These are phyloP conservation scores for Urocyon cinereoargenteus DNA, from an alignment of 2,797 vertebrate species.

Conservation along the genomic window DNA sequence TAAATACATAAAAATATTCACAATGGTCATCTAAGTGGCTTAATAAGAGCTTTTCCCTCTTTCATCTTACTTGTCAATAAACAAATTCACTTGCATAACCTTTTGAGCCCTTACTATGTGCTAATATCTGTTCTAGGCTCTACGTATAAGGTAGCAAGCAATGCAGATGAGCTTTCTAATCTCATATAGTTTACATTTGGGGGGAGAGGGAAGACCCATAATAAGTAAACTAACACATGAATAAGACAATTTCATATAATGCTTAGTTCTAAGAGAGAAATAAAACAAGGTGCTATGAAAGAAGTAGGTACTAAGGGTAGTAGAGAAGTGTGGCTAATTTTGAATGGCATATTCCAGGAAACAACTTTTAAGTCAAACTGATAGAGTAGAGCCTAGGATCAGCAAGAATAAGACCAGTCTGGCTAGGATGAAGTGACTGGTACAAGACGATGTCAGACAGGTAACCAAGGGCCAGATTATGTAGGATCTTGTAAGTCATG, in stretches of 20 bases:
- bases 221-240: neutral
- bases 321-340: slow-evolving; percentile 10
- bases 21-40: neutral
- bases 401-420: neutral
- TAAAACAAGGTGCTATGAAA: neutral
- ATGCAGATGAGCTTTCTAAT: neutral
- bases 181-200: neutral
- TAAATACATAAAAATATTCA: slow-evolving; percentile 37
- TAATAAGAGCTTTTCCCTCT: neutral
- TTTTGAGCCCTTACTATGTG: neutral
- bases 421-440: neutral
- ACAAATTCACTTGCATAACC: neutral
- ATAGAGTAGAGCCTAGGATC: neutral
- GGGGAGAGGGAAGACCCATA: neutral
- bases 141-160: neutral
- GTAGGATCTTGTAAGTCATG: neutral
- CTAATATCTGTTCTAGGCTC: neutral
- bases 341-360: neutral
- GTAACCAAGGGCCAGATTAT: neutral
- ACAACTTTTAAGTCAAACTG: slow-evolving; percentile 24
- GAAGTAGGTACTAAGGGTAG: neutral
- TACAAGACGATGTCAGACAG: neutral
- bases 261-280: slow-evolving; percentile 27
- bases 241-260: neutral
- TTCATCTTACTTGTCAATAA: neutral